Conservation (phyloP, 1,140 invertebrate genomes). For the Plectrocnemia conspersa region DNA sequence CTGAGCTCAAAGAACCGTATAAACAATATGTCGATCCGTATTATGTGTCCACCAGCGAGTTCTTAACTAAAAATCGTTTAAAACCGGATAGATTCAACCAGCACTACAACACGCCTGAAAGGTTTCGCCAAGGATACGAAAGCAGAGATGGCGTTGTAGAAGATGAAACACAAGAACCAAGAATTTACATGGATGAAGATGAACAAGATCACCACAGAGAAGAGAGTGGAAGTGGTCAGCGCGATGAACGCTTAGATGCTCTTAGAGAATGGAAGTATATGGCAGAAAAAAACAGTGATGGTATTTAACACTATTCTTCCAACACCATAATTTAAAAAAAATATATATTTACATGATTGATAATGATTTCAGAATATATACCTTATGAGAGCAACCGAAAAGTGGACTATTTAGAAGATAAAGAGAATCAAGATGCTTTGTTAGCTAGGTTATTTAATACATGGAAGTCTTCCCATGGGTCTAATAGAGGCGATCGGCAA, state of each 20-base stretch:
- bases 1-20: conserved; percentile 24
- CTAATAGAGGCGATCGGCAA: conserved; percentile 6
- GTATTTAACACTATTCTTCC: neutral
- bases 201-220: conserved; percentile 44
- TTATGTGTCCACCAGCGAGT: conserved; percentile 30
- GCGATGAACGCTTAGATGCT: conserved; percentile 35
- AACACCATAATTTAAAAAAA: neutral
- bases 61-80: conserved; percentile 30
- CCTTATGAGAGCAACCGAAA: conserved; percentile 3
- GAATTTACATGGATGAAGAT: conserved; percentile 52
- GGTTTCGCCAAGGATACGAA: conserved; percentile 50
- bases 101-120: conserved; percentile 51
- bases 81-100: conserved; percentile 37
- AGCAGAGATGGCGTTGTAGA: conserved; percentile 43
- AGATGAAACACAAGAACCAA: conserved; percentile 48
- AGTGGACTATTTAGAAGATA: neutral
- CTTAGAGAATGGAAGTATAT: conserved; percentile 22
- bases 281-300: conserved; percentile 9
- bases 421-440: conserved; percentile 18
- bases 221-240: conserved; percentile 44
- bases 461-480: conserved; percentile 17
- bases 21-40: conserved; percentile 20
- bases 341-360: neutral
- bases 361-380: conserved; percentile 21
- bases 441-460: conserved; percentile 25